Evolutionary conservation across 2,113 vertebrate genomes (phyloP).

Genomic region (Burhinus bistriatus): DNA sequence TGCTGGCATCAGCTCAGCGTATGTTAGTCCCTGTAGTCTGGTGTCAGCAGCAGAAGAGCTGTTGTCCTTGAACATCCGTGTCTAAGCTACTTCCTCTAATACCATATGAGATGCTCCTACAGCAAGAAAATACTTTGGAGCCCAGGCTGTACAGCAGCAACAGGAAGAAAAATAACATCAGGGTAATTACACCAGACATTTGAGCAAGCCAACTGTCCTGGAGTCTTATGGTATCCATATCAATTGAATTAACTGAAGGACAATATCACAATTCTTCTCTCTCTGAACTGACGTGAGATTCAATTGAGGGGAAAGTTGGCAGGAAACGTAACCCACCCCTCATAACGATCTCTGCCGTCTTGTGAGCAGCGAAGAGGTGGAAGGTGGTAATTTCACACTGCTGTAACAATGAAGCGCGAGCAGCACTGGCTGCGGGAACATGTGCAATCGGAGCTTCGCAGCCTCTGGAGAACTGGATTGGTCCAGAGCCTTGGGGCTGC

Average conservation of each 20-base stretch:
- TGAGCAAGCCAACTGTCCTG: background rate
- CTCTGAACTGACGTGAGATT: background rate
- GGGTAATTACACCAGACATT: background rate
- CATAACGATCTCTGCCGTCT: background rate
- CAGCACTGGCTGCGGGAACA: background rate
- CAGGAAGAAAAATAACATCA: background rate
- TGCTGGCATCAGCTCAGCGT: background rate
- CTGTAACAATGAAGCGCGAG: accelerated
- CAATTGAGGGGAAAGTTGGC: background rate
- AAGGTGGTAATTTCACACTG: background rate
- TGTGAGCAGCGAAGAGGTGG: background rate
- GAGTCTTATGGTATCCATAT: background rate
- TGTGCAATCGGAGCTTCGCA: background rate
- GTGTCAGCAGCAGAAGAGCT: background rate
- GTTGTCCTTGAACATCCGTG: background rate
- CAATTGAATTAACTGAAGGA: background rate
- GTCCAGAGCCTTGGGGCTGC: accelerated
- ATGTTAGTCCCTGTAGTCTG: background rate
- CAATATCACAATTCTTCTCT: background rate
- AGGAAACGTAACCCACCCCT: background rate
- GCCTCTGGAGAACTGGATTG: accelerated
- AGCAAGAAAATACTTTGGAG: background rate
- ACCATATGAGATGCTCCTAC: background rate
- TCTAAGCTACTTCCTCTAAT: background rate
- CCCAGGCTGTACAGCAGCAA: background rate